phyloP scores from a whole-genome alignment of 2,113 vertebrate species.

The Ictidomys tridecemlineatus region DNA sequence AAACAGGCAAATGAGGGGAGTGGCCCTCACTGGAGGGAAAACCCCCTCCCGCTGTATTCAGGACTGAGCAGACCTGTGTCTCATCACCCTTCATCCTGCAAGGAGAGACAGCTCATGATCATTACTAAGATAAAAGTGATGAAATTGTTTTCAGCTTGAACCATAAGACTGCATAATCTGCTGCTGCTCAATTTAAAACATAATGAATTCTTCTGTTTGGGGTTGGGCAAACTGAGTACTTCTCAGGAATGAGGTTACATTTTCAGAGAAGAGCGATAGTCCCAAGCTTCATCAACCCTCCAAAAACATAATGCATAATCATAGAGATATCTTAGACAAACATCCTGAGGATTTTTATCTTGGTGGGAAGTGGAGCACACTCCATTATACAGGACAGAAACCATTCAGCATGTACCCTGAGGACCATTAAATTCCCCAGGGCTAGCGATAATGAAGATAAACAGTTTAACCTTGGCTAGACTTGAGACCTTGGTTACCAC shows the following conservation, averaged over 20 bases:
- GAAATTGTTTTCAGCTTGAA: neutral
- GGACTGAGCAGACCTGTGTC: neutral
- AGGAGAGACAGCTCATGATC: neutral
- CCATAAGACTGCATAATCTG: neutral
- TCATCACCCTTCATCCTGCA: neutral
- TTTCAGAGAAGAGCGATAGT: conserved; percentile 25
- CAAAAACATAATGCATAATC: neutral
- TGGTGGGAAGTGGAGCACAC: neutral
- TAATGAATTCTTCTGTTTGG: neutral
- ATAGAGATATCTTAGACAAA: conserved; percentile 30
- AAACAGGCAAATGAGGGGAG: neutral
- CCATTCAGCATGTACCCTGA: conserved; percentile 18
- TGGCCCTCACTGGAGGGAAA: neutral
- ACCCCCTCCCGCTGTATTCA: neutral
- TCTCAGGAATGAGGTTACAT: conserved; percentile 37
- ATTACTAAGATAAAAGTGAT: conserved; percentile 21
- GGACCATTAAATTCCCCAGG: conserved; percentile 14
- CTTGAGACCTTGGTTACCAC: neutral
- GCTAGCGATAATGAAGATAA: conserved; percentile 69
- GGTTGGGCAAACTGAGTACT: neutral
- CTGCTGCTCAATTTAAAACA: conserved; percentile 3
- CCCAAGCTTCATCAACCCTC: neutral
- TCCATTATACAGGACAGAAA: conserved; percentile 42
- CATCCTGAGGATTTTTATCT: conserved; percentile 33
- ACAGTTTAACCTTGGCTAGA: conserved; percentile 62